Base-by-base conservation (phyloP, 2,888 invertebrate species). In the Drosophila lutescens region DNA sequence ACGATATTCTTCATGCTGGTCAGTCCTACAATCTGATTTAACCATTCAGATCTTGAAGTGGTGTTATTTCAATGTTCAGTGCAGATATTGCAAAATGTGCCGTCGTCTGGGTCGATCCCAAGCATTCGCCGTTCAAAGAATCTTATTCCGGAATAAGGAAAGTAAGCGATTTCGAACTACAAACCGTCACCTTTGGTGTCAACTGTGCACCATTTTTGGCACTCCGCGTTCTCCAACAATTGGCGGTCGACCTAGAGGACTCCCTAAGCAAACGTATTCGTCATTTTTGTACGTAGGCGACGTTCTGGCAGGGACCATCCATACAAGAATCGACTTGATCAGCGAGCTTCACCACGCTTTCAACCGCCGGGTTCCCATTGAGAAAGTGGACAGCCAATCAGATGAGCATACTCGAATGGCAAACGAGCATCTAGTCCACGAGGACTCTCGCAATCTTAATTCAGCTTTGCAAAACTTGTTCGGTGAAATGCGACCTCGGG, bases 251-350 rank as follows among this genome's bases (percentile, higher is more conserved):
- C 40, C 15, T 40, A 40, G 15, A 36, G 36, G 36, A 36, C 13
- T 51, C 10, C 36, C 38, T 2, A n/a, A 15, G 23, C 15, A 38
- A 51, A 12, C 12, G 26, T 23, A n/a, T 46, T 46, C 23, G 26
- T 7, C 26, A 46, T 8, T 8, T n/a, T 26, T 26, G n/a, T 26
- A 46, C n/a, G 26, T 26, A 23, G 26, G 26, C 13, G 26, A n/a
- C 46, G 46, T 46, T 46, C 23, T 46, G 46, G 46, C 46, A 46
- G 46, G 46, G 7, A 8, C 26, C n/a, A 2, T 30, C 15, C 15
- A 41, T 47, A 4, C 30, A 30, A 15, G 30, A 47, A 17, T 41
- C 17, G 9, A 41, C 41, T 17, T 5, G 4, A 17, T 40, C 40
- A n/a, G n/a, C 38, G 38, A 38, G 38, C 38, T 15, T 40, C 40